These are phyloP conservation scores for Dendropsophus ebraccatus DNA, from an alignment of 2,113 vertebrate species.

Conservation along the genomic window DNA sequence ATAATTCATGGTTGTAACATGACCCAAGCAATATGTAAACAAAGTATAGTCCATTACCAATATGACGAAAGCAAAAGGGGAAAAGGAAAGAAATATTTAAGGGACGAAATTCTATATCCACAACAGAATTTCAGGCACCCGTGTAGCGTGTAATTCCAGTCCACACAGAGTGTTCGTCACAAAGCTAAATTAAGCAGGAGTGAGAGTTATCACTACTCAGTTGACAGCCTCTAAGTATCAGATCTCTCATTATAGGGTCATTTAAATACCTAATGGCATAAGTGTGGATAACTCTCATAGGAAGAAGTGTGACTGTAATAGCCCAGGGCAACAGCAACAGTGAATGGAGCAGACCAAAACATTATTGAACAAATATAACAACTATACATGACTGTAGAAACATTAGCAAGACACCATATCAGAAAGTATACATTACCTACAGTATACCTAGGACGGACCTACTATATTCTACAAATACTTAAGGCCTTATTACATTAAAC, in stretches of 20 bases:
- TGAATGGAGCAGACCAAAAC: not conserved
- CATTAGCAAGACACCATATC: not conserved
- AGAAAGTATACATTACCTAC: no score
- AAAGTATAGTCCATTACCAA: not conserved
- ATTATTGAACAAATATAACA: not conserved
- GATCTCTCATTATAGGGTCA: conserved; percentile 39
- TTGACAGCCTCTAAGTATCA: conserved; percentile 41
- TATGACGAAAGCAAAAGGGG: not conserved
- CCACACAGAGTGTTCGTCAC: not conserved
- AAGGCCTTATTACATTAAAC: no score
- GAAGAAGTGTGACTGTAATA: conserved; percentile 15
- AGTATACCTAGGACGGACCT: no score
- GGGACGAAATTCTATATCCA: not conserved
- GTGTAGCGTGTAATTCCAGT: conserved; percentile 26
- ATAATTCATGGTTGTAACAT: not conserved
- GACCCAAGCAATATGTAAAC: not conserved
- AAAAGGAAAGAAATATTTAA: not conserved
- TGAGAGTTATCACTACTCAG: conserved; percentile 13
- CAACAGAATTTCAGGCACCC: not conserved
- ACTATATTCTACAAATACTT: no score
- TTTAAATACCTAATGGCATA: conserved; percentile 39
- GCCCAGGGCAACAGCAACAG: not conserved
- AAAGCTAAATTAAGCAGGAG: conserved; percentile 36
- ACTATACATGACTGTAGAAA: not conserved
- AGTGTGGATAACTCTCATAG: conserved; percentile 19